Base-by-base conservation (phyloP, 2,888 invertebrate species). In the Leptopterna dolabrata region DNA sequence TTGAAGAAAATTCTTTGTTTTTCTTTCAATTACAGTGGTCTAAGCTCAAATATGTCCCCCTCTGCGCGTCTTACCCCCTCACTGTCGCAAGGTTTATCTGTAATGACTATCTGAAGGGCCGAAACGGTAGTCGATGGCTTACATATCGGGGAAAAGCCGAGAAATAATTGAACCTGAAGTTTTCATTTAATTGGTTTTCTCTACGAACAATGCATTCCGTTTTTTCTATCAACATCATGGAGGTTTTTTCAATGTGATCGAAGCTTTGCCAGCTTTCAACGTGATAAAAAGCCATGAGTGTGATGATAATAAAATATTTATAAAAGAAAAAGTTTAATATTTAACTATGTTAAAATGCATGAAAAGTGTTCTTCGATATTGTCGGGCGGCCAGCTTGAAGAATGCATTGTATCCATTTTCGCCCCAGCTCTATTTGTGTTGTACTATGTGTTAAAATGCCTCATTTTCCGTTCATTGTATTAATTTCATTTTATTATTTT, bases 1-100 rank as follows among this genome's bases (percentile, higher is more conserved):
- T 63, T 90, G 90, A 90, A 90, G 90, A 90, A 91, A 91, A 90
- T 91, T 90, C 90, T 91, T 91, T 90, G 90, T 91, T 91, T 89
- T 83, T 87, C 63, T 83, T 81, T 36, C 13, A 41, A 45, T 9
- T n/a, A 27, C 11, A 45, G 78, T 36, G 11, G 36, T 2, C 16
- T 36, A 76, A 70, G n/a, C 24, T 70, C 29, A 70, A 6, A 24
- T n/a, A 24, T 30, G 24, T 16, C 19, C 78, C 78, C 78, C 41
- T 19, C 27, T 43, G 45, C 78, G 78, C 76, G 76, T 14, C 29
- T 70, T 70, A 16, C 70, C 70, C 70, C 70, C 70, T 19, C 70
- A 27, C 70, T 7, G 14, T 13, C 70, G 2, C 70, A 27, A 29
- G 43, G 80, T 80, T 16, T 51, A 36, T 9, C 7, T 36, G 13